Conservation (phyloP, 2,888 invertebrate species). For the Phyto melanocephala region DNA sequence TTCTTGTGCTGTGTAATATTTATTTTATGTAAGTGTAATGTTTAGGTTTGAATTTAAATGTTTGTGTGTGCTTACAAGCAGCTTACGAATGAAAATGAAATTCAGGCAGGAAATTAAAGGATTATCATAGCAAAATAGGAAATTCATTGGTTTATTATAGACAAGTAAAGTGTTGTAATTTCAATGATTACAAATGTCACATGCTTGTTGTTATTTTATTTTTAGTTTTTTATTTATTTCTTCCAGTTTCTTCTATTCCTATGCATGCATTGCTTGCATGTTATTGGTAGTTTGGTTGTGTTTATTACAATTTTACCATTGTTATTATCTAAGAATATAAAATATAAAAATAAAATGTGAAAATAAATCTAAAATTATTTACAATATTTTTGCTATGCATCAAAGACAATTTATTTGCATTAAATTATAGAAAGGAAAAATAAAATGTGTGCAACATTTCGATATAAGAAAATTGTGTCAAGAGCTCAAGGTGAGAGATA, state of each 20-base stretch:
- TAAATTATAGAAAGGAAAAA: neutral
- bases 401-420: slow-evolving; percentile 13
- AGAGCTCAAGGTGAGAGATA: neutral
- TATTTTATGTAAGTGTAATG: neutral
- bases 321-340: slow-evolving; percentile 31
- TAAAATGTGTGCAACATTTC: neutral
- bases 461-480: neutral
- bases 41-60: neutral
- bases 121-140: slow-evolving; percentile 64
- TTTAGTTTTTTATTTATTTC: neutral
- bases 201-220: slow-evolving; percentile 39
- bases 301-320: neutral
- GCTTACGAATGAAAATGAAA: slow-evolving; percentile 37
- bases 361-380: slow-evolving; percentile 52
- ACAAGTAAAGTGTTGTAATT: slow-evolving; percentile 63
- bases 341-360: too few relatives aligned
- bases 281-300: neutral
- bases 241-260: neutral
- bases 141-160: slow-evolving; percentile 64
- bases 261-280: neutral
- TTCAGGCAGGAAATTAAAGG: slow-evolving; percentile 63
- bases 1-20: slow-evolving; percentile 4
- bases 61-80: neutral
- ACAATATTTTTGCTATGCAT: neutral
- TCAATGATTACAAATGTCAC: slow-evolving; percentile 60